phyloP scores from a whole-genome alignment of 2,113 vertebrate species.

The Bubo scandiacus region DNA sequence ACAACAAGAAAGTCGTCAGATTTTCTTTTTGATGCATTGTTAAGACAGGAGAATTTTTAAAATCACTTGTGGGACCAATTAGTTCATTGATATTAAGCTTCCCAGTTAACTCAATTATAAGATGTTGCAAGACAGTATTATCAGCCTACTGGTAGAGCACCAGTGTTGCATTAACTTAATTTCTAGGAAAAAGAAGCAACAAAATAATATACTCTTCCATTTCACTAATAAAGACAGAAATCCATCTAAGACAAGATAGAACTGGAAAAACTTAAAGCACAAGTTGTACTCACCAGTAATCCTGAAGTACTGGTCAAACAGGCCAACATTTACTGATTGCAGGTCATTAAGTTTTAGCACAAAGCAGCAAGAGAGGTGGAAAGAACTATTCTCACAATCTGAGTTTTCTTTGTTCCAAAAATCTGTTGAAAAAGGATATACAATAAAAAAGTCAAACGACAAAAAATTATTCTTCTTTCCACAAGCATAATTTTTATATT shows the following conservation, averaged over 20 bases:
- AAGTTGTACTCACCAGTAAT: slow-evolving; percentile 82
- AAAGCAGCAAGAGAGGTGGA: slow-evolving; percentile 84
- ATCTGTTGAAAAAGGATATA: slow-evolving; percentile 60
- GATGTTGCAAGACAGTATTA: not conserved
- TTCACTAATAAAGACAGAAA: not conserved
- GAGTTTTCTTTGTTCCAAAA: slow-evolving; percentile 79
- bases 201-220: not conserved
- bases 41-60: not conserved
- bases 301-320: slow-evolving; percentile 97
- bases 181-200: not conserved
- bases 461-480: not conserved
- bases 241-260: not conserved
- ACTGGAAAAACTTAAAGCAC: not conserved
- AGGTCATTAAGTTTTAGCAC: slow-evolving; percentile 83
- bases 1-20: not conserved
- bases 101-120: not conserved
- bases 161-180: not conserved
- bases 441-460: not conserved
- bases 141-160: not conserved
- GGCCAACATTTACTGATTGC: slow-evolving; percentile 89
- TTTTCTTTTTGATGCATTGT: not conserved
- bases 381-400: slow-evolving; percentile 74
- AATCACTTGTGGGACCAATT: not conserved
- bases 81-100: not conserved
- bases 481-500: not conserved